These are phyloP conservation scores for Drosophila lacicola DNA, from an alignment of 2,888 invertebrate genomes.

Conservation along the genomic window DNA sequence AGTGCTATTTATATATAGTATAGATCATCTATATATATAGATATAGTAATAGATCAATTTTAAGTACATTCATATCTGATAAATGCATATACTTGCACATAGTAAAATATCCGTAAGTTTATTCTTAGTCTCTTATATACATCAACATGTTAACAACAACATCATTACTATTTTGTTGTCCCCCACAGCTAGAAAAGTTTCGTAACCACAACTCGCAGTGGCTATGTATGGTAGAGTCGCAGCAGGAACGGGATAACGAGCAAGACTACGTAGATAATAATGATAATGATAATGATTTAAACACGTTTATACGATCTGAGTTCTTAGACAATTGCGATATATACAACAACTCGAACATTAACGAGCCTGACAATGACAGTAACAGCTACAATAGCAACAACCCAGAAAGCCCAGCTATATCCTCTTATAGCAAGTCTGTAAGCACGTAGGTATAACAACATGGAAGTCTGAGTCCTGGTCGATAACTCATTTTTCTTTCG, in stretches of 20 bases:
- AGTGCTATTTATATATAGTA: no score
- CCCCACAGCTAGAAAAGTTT: slow-evolving; percentile 92
- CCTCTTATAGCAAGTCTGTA: slow-evolving; percentile 86
- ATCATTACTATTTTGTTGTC: not conserved
- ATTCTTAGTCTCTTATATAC: no score
- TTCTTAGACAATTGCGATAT: slow-evolving; percentile 88
- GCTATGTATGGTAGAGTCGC: slow-evolving; percentile 97
- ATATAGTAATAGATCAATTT: no score
- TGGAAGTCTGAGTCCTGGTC: not conserved
- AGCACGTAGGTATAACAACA: slow-evolving; percentile 84
- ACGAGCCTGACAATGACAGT: slow-evolving; percentile 82
- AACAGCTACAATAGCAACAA: slow-evolving; percentile 82
- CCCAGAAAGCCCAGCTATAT: slow-evolving; percentile 83
- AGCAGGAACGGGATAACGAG: slow-evolving; percentile 86
- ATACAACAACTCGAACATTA: slow-evolving; percentile 79
- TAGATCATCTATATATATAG: no score
- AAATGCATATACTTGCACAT: no score
- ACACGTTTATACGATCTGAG: slow-evolving; percentile 91
- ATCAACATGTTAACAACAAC: no score
- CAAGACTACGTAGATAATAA: slow-evolving; percentile 85
- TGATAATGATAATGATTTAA: slow-evolving; percentile 88
- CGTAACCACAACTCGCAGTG: slow-evolving; percentile 99
- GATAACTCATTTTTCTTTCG: not conserved
- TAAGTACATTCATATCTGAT: no score
- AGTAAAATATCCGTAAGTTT: no score